Percentiles rank a stretch among this genome's conserved stretches.
Evolutionary conservation across 2,888 invertebrate genomes (phyloP).

Genomic region (Luffia ferchaultella): DNA sequence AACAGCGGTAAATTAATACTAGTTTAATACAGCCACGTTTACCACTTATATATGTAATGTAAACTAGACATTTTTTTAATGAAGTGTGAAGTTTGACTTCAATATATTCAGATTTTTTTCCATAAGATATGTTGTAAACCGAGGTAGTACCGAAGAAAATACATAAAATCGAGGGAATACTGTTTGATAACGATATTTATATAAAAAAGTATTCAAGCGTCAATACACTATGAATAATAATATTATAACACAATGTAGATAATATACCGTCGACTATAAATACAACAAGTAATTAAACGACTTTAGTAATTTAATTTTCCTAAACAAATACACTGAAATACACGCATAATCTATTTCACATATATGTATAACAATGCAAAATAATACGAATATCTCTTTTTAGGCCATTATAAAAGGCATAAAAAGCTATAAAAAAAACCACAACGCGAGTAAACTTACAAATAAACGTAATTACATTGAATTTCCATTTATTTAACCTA

Average conservation of each 20-base stretch:
- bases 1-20: conserved; percentile 32
- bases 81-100: conserved; percentile 51
- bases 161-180: neutral
- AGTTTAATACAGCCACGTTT: conserved; percentile 55
- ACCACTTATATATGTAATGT: conserved; percentile 34
- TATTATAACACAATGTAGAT: no score
- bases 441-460: neutral
- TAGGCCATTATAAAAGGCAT: conserved; percentile 4
- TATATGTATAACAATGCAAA: neutral
- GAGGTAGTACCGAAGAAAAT: conserved; percentile 24
- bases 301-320: neutral
- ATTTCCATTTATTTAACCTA: conserved; percentile 22
- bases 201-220: neutral
- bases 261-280: no score
- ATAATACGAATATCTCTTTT: neutral
- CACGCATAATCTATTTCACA: neutral
- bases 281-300: neutral
- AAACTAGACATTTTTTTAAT: conserved; percentile 30
- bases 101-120: conserved; percentile 15
- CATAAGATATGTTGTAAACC: conserved; percentile 35
- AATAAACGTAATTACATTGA: neutral
- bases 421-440: neutral
- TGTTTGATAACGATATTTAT: neutral
- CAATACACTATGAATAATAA: no score
- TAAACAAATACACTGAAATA: no score